Conservation (phyloP, 2,888 invertebrate species). For the Capitulum mitella region DNA sequence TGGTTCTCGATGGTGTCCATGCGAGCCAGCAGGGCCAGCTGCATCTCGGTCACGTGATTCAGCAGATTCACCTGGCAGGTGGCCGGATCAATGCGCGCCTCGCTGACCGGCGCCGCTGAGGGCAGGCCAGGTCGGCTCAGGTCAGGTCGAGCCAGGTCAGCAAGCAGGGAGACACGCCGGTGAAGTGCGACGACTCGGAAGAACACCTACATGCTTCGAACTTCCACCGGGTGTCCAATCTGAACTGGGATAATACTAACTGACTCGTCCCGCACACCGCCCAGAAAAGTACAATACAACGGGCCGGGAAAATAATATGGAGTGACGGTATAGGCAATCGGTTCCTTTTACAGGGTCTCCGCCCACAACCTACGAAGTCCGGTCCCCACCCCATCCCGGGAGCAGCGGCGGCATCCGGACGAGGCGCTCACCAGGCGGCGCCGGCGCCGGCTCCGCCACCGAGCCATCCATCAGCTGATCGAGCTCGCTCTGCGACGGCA, state of each 20-base stretch:
- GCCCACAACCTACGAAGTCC: no score
- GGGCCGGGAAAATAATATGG: no score
- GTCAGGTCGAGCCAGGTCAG: not conserved
- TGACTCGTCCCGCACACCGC: no score
- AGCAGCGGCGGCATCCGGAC: no score
- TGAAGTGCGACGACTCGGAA: constrained; percentile 30
- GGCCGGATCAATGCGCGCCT: constrained; percentile 69
- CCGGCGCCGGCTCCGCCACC: constrained; percentile 34
- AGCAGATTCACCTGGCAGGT: constrained; percentile 63
- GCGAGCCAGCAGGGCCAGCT: constrained; percentile 61
- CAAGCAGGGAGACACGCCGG: not conserved
- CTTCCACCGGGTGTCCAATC: no score
- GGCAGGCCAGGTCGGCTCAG: not conserved
- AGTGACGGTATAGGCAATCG: no score
- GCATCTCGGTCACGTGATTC: constrained; percentile 67
- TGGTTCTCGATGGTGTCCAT: constrained; percentile 67
- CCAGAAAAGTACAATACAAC: no score
- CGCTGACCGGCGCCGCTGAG: constrained; percentile 60
- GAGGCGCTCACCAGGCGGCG: constrained; percentile 31
- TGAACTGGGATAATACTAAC: no score
- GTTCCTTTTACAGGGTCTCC: no score
- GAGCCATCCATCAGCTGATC: constrained; percentile 35
- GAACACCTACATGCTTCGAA: not conserved
- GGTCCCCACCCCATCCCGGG: no score
- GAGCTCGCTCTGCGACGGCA: constrained; percentile 36